These are phyloP conservation scores for Anas acuta DNA, from an alignment of 2,797 vertebrate genomes.

Conservation along the genomic window DNA sequence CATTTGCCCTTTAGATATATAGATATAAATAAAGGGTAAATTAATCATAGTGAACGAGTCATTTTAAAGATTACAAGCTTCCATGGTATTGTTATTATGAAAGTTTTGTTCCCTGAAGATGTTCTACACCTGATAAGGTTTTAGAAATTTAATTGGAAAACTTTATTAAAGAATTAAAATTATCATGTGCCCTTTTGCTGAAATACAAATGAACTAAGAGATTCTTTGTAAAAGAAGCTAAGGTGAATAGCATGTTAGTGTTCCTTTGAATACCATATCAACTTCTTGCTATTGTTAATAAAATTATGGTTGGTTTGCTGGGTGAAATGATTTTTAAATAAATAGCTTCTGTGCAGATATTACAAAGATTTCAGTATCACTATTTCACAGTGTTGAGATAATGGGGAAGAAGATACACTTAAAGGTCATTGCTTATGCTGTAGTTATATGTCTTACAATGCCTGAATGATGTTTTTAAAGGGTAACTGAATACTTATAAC, in stretches of 20 bases:
- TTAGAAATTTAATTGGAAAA: conserved; percentile 76
- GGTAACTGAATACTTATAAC: conserved; percentile 53
- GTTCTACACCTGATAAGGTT: conserved; percentile 54
- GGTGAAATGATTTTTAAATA: conserved; percentile 72
- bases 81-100: background rate
- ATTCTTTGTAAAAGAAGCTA: conserved; percentile 40
- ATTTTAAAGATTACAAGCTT: conserved; percentile 67
- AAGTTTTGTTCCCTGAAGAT: conserved; percentile 56
- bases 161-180: conserved; percentile 74
- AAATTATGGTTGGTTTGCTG: conserved; percentile 67
- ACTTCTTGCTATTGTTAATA: conserved; percentile 70
- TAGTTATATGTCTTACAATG: conserved; percentile 61
- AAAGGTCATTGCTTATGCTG: conserved; percentile 75
- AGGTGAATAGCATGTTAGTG: conserved; percentile 48
- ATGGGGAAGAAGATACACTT: conserved; percentile 50
- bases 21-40: conserved; percentile 70
- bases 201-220: conserved; percentile 53
- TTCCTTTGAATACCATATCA: conserved; percentile 65
- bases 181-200: conserved; percentile 33
- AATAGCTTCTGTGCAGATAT: conserved; percentile 69
- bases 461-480: conserved; percentile 65
- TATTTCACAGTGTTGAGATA: conserved; percentile 67
- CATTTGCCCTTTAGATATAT: conserved; percentile 70
- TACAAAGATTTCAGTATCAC: conserved; percentile 60
- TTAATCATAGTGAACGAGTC: conserved; percentile 63